Conservation (phyloP, 2,888 invertebrate species). For the Amblyjoppa proteus region DNA sequence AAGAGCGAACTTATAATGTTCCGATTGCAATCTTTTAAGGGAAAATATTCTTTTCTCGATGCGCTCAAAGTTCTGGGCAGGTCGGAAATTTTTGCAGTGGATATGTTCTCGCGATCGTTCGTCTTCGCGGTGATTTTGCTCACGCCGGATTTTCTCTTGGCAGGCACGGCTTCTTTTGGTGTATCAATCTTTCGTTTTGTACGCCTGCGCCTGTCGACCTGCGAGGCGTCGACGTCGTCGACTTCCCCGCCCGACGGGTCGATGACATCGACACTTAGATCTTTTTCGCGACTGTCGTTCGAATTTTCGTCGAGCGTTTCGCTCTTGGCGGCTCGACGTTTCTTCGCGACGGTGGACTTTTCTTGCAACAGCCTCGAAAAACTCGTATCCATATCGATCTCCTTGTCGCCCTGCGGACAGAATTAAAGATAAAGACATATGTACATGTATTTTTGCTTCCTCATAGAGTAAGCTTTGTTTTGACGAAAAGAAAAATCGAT, state of each 20-base stretch:
- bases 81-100: neutral
- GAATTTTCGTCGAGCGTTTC: neutral
- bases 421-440: neutral
- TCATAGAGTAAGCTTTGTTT: too few species aligned
- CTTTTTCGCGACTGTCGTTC: neutral
- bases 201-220: neutral
- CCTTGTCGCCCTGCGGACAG: neutral
- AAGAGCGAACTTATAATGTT: neutral
- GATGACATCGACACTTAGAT: neutral
- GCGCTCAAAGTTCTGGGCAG: neutral
- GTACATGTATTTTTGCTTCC: neutral
- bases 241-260: neutral
- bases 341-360: neutral
- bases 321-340: neutral
- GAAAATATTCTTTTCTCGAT: neutral
- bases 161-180: neutral
- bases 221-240: neutral
- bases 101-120: neutral
- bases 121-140: neutral
- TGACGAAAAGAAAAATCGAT: too few species aligned
- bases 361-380: neutral
- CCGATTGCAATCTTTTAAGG: neutral
- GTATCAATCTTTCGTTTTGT: neutral
- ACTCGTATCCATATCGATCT: neutral
- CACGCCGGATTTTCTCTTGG: neutral